Conservation (phyloP, 1,140 invertebrate species). For the Pteromalus puparum region DNA sequence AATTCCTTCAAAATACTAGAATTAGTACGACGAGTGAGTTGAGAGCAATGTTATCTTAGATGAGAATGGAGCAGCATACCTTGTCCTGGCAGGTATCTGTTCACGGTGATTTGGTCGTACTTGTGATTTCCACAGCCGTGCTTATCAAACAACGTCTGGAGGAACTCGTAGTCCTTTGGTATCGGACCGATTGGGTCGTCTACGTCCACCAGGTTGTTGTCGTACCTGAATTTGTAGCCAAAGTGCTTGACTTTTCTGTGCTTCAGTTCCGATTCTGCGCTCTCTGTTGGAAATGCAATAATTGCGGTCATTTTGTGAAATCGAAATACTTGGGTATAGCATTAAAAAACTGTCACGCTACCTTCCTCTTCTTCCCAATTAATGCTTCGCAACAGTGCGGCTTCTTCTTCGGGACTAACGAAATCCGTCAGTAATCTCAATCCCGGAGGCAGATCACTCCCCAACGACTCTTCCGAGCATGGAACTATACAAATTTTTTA, state of each 20-base stretch:
- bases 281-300: conserved; percentile 50
- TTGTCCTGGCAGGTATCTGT: conserved; percentile 93
- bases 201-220: conserved; percentile 90
- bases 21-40: conserved; percentile 29
- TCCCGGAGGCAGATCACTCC: conserved; percentile 79
- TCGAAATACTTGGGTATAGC: background rate
- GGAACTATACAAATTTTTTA: conserved; percentile 66
- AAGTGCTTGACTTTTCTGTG: conserved; percentile 93
- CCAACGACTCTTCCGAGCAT: conserved; percentile 60
- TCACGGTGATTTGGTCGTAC: conserved; percentile 96
- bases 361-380: conserved; percentile 74
- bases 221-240: conserved; percentile 96
- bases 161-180: conserved; percentile 81
- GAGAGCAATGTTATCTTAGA: background rate
- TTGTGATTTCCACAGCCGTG: conserved; percentile 70
- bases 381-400: conserved; percentile 79
- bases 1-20: conserved; percentile 82
- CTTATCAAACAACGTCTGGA: conserved; percentile 80
- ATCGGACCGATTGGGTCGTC: conserved; percentile 82
- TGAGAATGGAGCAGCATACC: conserved; percentile 75
- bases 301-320: background rate
- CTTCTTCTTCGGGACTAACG: conserved; percentile 84
- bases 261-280: conserved; percentile 79
- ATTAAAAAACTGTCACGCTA: conserved; percentile 5
- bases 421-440: conserved; percentile 85